Evolutionary conservation across 2,888 invertebrate species (phyloP).

Genomic region (Idaea dimidiata): DNA sequence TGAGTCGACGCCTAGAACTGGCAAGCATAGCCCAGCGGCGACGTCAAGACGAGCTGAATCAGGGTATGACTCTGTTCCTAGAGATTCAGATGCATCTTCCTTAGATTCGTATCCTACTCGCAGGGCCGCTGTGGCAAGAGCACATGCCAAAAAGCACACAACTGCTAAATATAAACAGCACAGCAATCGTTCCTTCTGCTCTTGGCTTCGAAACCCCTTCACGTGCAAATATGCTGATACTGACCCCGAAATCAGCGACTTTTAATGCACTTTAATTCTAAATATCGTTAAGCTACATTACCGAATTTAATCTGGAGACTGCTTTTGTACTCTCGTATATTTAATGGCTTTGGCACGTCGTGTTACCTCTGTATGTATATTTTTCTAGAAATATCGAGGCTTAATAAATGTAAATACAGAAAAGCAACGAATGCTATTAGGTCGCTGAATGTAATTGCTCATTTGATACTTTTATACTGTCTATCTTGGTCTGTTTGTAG

Average conservation of each 20-base stretch:
- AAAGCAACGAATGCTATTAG: constrained; percentile 52
- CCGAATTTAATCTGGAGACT: constrained; percentile 82
- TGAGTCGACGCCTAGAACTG: constrained; percentile 90
- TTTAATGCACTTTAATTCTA: constrained; percentile 59
- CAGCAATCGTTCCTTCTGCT: constrained; percentile 86
- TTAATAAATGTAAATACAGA: constrained; percentile 62
- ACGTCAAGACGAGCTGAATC: constrained; percentile 91
- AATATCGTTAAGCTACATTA: constrained; percentile 77
- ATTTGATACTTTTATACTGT: constrained; percentile 78
- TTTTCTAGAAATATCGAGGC: constrained; percentile 69
- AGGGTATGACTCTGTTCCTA: constrained; percentile 94
- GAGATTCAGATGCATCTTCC: constrained; percentile 94
- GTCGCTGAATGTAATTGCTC: constrained; percentile 53
- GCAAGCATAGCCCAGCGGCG: constrained; percentile 89
- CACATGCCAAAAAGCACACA: constrained; percentile 77
- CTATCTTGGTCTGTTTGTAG: constrained; percentile 35
- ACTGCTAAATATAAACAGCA: constrained; percentile 85
- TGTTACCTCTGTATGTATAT: constrained; percentile 69
- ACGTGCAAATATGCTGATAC: constrained; percentile 89
- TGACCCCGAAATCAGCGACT: constrained; percentile 85
- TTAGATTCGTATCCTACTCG: constrained; percentile 85
- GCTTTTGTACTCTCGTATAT: constrained; percentile 80
- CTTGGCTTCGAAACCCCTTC: constrained; percentile 88
- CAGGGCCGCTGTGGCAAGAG: constrained; percentile 71
- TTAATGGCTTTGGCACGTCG: constrained; percentile 71